These are phyloP conservation scores for Sebastes cheni DNA, from an alignment of 2,797 vertebrate genomes.

Conservation along the genomic window DNA sequence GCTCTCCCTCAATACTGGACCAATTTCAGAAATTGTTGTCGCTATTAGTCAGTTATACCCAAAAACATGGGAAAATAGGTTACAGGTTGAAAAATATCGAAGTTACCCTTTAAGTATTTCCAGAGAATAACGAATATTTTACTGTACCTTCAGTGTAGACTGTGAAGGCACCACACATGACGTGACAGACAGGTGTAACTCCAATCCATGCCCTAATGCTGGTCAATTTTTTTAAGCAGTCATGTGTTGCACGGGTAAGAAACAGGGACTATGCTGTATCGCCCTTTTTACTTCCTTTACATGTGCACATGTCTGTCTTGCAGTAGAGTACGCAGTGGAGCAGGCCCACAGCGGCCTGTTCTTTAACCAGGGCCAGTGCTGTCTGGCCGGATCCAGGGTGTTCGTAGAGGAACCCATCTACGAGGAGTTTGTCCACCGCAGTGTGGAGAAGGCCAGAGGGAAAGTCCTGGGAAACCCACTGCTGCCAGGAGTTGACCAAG, in stretches of 20 bases:
- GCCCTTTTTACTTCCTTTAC: neutral
- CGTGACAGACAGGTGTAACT: neutral
- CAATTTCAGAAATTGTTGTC: too few species aligned
- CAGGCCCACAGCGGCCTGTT: conserved; percentile 87
- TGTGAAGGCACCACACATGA: neutral
- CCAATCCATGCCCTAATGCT: neutral
- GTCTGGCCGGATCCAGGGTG: conserved; percentile 89
- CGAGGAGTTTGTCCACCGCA: conserved; percentile 86
- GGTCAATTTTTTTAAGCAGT: neutral
- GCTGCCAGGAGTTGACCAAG: conserved; percentile 83
- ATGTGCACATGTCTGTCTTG: conserved; percentile 35
- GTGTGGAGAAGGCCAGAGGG: conserved; percentile 83
- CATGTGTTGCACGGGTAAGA: neutral
- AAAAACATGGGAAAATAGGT: too few species aligned
- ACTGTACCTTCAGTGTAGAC: neutral
- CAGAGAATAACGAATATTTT: neutral
- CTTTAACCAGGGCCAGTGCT: conserved; percentile 92
- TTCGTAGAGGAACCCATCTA: conserved; percentile 92
- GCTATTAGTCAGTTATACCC: too few species aligned
- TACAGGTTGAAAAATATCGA: rapidly evolving
- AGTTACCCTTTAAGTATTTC: neutral
- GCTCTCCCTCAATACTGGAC: too few species aligned
- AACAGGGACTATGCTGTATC: neutral
- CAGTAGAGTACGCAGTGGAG: conserved; percentile 87
- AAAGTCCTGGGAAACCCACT: conserved; percentile 87